Evolutionary conservation across 2,888 invertebrate species (phyloP).

Genomic region (Cosmia trapezina): DNA sequence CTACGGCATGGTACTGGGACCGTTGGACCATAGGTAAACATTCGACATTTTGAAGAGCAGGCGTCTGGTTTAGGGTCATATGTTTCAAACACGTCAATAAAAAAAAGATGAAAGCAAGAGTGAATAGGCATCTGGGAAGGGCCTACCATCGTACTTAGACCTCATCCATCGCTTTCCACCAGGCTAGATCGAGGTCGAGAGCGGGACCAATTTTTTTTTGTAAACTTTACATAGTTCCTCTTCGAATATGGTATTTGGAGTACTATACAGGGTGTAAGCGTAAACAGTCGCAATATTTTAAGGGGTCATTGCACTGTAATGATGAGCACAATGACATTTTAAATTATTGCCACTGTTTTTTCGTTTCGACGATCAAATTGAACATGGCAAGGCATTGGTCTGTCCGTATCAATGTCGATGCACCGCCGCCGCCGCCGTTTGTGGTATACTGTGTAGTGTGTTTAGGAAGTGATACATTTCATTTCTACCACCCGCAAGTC

Average conservation of each 20-base stretch:
- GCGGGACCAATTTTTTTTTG: background rate
- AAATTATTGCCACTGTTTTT: too few relatives aligned
- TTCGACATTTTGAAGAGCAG: background rate
- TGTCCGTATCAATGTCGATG: slow-evolving; percentile 24
- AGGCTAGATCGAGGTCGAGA: background rate
- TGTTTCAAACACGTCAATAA: background rate
- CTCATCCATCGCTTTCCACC: background rate
- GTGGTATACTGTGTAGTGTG: background rate
- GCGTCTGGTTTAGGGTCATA: too few relatives aligned
- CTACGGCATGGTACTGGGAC: background rate
- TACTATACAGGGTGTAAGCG: too few relatives aligned
- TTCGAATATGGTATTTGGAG: background rate
- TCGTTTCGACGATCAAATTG: background rate
- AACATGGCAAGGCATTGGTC: slow-evolving; percentile 9
- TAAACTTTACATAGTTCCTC: background rate
- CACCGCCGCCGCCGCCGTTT: background rate
- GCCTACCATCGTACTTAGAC: background rate
- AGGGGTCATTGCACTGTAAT: too few relatives aligned
- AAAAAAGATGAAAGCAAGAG: background rate
- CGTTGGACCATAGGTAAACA: background rate
- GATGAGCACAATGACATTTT: too few relatives aligned
- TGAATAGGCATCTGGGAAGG: too few relatives aligned
- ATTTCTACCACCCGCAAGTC: slow-evolving; percentile 10
- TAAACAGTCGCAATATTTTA: too few relatives aligned
- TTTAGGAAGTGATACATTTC: background rate